Conservation (phyloP, 2,888 invertebrate species). For the Erebia ligea region DNA sequence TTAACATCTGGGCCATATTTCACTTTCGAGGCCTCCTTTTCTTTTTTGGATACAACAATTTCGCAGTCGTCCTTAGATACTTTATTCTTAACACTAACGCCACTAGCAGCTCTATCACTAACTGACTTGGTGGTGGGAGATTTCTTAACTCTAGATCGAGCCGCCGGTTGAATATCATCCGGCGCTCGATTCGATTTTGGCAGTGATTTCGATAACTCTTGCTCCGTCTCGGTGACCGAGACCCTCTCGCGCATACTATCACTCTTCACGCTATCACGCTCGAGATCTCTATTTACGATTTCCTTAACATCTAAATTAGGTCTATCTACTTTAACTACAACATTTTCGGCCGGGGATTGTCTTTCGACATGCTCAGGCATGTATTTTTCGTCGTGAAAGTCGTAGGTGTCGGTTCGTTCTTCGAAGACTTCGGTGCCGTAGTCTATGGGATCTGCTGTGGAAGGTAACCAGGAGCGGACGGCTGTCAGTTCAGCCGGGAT, state of each 20-base stretch:
- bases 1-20: slow-evolving; percentile 23
- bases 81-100: slow-evolving; percentile 58
- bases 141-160: slow-evolving; percentile 63
- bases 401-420: slow-evolving; percentile 17
- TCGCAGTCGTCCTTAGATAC: slow-evolving; percentile 32
- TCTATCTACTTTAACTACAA: slow-evolving; percentile 40
- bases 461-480: slow-evolving; percentile 45
- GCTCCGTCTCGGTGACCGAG: slow-evolving; percentile 53
- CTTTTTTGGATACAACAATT: slow-evolving; percentile 23
- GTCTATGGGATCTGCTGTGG: slow-evolving; percentile 42
- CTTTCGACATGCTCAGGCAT: neutral
- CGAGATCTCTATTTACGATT: slow-evolving; percentile 50
- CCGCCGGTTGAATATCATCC: slow-evolving; percentile 67
- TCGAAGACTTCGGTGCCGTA: slow-evolving; percentile 44
- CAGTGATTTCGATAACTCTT: slow-evolving; percentile 58
- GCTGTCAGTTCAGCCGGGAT: slow-evolving; percentile 49
- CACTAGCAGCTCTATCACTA: slow-evolving; percentile 57
- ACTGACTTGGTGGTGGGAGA: slow-evolving; percentile 69
- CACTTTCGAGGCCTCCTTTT: slow-evolving; percentile 32
- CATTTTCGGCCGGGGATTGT: neutral
- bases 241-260: slow-evolving; percentile 49
- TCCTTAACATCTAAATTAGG: slow-evolving; percentile 48
- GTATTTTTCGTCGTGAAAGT: slow-evolving; percentile 25
- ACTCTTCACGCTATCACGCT: slow-evolving; percentile 47
- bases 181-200: slow-evolving; percentile 58